Percentiles rank a stretch among this genome's conserved stretches.
Conservation (phyloP, 2,113 vertebrate species). For the Pituophis catenifer region DNA sequence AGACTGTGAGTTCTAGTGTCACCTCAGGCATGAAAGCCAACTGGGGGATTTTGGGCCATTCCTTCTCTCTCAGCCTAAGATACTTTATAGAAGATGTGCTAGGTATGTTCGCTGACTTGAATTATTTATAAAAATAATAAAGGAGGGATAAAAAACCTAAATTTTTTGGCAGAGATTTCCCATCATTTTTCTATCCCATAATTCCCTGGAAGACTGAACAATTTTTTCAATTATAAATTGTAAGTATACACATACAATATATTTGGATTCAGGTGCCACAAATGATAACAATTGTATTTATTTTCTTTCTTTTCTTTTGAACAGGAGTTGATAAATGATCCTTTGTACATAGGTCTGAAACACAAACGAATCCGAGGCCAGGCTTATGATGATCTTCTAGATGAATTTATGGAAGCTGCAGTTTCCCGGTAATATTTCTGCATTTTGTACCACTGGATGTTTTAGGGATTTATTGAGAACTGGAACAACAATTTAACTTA, state of each 20-base stretch:
- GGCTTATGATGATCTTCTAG: constrained; percentile 89
- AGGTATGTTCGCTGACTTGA: neutral
- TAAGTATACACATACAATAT: neutral
- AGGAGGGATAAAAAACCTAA: neutral
- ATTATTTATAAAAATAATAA: neutral
- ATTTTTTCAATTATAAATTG: neutral
- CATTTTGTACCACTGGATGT: neutral
- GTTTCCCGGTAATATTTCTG: constrained; percentile 81
- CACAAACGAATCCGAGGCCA: constrained; percentile 88
- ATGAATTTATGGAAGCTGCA: constrained; percentile 96
- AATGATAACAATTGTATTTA: neutral
- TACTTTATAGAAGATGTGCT: neutral
- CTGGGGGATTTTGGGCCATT: neutral
- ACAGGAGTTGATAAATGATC: constrained; percentile 88
- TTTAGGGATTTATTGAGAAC: constrained; percentile 15
- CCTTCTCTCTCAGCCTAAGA: neutral
- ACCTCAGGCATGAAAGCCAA: neutral
- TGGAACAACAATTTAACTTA: neutral
- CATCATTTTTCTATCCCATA: neutral
- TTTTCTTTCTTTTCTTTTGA: constrained; percentile 31
- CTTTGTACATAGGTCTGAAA: constrained; percentile 91
- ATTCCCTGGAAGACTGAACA: neutral
- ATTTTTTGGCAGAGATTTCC: neutral
- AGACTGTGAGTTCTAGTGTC: neutral
- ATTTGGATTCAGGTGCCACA: neutral